phyloP scores from a whole-genome alignment of 2,888 invertebrate genomes.

The Gastrophysa polygoni region DNA sequence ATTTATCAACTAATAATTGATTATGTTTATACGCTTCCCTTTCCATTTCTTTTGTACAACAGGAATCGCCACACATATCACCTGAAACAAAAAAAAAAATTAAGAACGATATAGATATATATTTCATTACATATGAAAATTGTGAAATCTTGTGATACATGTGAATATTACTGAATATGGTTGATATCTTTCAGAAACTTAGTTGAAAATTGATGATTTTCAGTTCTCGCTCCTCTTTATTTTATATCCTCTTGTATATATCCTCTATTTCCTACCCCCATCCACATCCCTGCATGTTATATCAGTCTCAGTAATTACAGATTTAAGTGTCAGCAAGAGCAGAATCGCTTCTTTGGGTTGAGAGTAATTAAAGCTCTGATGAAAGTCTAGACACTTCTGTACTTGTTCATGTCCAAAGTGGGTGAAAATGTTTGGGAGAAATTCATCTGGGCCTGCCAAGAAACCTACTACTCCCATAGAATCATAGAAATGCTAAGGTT shows the following conservation, averaged over 20 bases:
- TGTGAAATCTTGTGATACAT: no score
- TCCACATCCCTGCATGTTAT: neutral
- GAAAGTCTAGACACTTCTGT: constrained; percentile 22
- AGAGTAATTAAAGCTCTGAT: constrained; percentile 26
- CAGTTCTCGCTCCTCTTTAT: no score
- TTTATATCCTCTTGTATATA: no score
- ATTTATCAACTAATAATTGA: constrained; percentile 74
- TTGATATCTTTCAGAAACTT: no score
- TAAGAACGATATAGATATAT: neutral
- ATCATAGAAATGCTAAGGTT: no score
- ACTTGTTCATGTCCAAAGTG: neutral
- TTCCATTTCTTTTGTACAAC: constrained; percentile 73
- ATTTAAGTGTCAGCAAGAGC: constrained; percentile 21
- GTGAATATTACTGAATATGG: no score
- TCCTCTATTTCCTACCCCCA: neutral
- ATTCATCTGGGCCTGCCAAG: neutral
- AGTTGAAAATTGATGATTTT: no score
- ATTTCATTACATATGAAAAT: no score
- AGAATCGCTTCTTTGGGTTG: constrained; percentile 6
- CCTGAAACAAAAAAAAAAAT: constrained; percentile 60
- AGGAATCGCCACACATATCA: constrained; percentile 62
- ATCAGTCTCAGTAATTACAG: constrained; percentile 21
- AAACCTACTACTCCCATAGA: no score
- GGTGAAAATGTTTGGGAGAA: neutral
- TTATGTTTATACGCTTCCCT: constrained; percentile 72